Evolutionary conservation across 2,113 vertebrate species (phyloP), one percentile per base, ranked within the genome.

Genomic region (Embiotoca jacksoni): DNA sequence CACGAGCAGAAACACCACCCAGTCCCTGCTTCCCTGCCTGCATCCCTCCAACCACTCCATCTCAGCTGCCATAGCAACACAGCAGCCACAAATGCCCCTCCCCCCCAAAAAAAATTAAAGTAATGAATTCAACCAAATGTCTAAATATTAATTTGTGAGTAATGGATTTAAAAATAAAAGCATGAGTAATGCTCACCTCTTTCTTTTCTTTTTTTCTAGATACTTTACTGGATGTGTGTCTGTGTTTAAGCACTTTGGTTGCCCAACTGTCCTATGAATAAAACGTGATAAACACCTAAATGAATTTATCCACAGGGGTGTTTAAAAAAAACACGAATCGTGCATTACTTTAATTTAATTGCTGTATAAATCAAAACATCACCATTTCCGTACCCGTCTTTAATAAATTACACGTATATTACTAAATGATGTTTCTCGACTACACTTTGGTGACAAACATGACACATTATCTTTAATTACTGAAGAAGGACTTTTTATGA

Each of bases 51-150:
- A 46, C 55, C 55, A 65, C 80, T 30, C 50, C 4, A 14, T 78
- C 65, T 54, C 69, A 50, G 81, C 80, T 90, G 55, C 86, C 79
- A 89, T 86, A 75, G 85, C 78, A 92, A 92, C 88, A 56, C 74
- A 67, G 60, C 75, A 71, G 72, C 64, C 62, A 70, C 69, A 79
- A 23, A 23, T 23, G 23, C 23, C 23, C 23, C 23, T 1, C 23
- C 68, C 33, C 33, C 66, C 66, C 15, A 10, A 44, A 44, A 46
- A 1, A 31, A 41, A 76, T 50, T 57, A 13, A 72, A 62, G 61
- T 66, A 86, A 82, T 77, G 54, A 88, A 86, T 80, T 74, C 60
- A 55, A 72, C 37, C 41, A 61, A 75, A 88, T 4, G 31, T 32
- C 82, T 55, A 73, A 82, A 76, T 75, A 72, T 87, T 88, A 39